Evolutionary conservation across 2,113 vertebrate species (phyloP), one percentile per base, ranked within the genome.

Genomic region (Aptenodytes forsteri): DNA sequence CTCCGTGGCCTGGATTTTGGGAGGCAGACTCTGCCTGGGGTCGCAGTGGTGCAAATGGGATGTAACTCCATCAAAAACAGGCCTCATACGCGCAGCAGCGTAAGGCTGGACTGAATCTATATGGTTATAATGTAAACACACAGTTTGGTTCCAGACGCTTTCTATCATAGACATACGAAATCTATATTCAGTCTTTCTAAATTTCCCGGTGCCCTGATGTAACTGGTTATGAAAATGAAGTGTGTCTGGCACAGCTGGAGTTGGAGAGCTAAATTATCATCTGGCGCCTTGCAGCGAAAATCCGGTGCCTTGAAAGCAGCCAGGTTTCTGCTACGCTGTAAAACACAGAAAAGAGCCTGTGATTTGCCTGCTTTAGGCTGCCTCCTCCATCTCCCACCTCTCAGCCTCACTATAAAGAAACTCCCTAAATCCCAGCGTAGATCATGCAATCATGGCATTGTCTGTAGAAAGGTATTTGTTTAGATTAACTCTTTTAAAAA

Each of bases 61-160:
- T 50, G 26, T 23, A 47, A n/a, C 7, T 52, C 36, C 62, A 38
- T 13, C 23, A 61, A 26, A 55, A 22, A 1, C 26, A 72, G 42
- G 40, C 32, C 34, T 54, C 40, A 21, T 13, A 13, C 2, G 1
- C 1, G 0, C 22, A 34, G 38, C 36, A 26, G 1, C 1, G 0
- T 25, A 27, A 71, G 40, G 29, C 42, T 72, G 42, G 44, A 42
- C 29, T 61, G 36, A 12, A 19, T 69, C 61, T 59, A 1, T 14
- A 19, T 2, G 11, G 36, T 69, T 85, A 9, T 27, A 58, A 34
- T 6, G 27, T 8, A 32, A 86, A 73, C 23, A 25, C 15, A 38
- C 16, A 27, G 8, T 73, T 36, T 16, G 26, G 22, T 56, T 52
- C 36, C 67, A 42, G 34, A 17, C 0, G 1, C n/a, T 70, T 62